Evolutionary conservation across 2,888 invertebrate genomes (phyloP).

Genomic region (Eurois occulta): DNA sequence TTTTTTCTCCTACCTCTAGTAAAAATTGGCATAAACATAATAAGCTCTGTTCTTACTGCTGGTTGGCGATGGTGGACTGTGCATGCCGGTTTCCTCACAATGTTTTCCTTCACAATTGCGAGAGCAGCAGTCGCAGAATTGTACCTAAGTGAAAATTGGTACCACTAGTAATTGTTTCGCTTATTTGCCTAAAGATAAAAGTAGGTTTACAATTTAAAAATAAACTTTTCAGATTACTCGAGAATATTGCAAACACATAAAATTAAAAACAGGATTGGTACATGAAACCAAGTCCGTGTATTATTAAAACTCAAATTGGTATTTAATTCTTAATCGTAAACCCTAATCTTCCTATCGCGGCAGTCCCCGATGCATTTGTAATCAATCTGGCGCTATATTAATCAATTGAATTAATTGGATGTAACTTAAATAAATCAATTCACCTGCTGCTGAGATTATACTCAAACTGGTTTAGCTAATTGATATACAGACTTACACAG

Average conservation of each 20-base stretch:
- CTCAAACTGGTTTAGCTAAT: constrained; percentile 43
- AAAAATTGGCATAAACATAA: not conserved
- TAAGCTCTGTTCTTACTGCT: not conserved
- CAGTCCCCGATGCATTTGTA: constrained; percentile 47
- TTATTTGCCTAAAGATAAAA: too few relatives aligned
- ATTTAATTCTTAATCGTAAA: constrained; percentile 27
- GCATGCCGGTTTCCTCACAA: too few relatives aligned
- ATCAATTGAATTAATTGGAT: constrained; percentile 48
- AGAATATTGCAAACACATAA: not conserved
- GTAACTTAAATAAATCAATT: constrained; percentile 49
- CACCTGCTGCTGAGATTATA: constrained; percentile 43
- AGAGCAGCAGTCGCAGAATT: not conserved
- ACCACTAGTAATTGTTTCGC: too few relatives aligned
- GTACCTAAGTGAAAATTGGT: not conserved
- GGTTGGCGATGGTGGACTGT: too few relatives aligned
- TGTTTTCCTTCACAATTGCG: too few relatives aligned
- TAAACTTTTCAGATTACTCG: too few relatives aligned
- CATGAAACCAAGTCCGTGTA: not conserved
- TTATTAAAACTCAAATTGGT: not conserved
- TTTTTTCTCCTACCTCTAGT: not conserved
- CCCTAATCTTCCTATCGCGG: constrained; percentile 13
- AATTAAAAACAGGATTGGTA: not conserved
- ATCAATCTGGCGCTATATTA: constrained; percentile 30
- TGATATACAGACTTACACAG: not conserved
- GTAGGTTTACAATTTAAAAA: not conserved